phyloP scores from a whole-genome alignment of 2,113 vertebrate species.

The Lepus europaeus region DNA sequence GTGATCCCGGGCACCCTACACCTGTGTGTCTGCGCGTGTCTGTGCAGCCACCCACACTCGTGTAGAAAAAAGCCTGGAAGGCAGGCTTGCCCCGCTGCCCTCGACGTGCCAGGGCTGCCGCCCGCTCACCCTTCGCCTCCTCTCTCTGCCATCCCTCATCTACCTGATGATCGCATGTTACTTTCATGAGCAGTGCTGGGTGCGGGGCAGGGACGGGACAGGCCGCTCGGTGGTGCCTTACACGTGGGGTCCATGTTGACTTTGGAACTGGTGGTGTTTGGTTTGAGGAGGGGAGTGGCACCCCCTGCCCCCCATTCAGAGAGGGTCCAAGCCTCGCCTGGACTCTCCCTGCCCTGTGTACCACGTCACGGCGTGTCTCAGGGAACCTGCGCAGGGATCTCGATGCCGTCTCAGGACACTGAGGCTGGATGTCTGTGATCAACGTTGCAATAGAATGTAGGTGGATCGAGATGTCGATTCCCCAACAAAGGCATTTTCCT shows the following conservation, averaged over 20 bases:
- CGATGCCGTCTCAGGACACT: conserved; percentile 81
- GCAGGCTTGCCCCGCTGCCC: neutral
- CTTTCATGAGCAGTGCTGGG: neutral
- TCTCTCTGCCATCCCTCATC: neutral
- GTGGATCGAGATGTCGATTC: conserved; percentile 68
- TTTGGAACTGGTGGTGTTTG: neutral
- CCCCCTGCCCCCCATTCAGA: too few relatives aligned
- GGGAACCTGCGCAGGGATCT: neutral
- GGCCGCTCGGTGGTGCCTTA: too few relatives aligned
- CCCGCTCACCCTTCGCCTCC: neutral
- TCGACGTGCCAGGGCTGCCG: rapidly evolving
- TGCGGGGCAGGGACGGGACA: too few relatives aligned
- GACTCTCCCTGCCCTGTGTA: neutral
- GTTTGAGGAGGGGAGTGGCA: neutral
- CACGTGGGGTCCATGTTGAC: neutral
- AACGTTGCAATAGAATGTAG: conserved; percentile 85
- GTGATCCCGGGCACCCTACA: too few relatives aligned
- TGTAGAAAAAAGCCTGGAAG: neutral
- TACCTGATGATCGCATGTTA: neutral
- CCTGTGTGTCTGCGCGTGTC: neutral
- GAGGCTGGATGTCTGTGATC: conserved; percentile 81
- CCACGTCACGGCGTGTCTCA: too few relatives aligned
- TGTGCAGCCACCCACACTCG: neutral
- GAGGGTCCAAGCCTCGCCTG: neutral
- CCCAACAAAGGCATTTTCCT: neutral